Evolutionary conservation across 2,113 vertebrate species (phyloP).

Genomic region (Amphilophus citrinellus): DNA sequence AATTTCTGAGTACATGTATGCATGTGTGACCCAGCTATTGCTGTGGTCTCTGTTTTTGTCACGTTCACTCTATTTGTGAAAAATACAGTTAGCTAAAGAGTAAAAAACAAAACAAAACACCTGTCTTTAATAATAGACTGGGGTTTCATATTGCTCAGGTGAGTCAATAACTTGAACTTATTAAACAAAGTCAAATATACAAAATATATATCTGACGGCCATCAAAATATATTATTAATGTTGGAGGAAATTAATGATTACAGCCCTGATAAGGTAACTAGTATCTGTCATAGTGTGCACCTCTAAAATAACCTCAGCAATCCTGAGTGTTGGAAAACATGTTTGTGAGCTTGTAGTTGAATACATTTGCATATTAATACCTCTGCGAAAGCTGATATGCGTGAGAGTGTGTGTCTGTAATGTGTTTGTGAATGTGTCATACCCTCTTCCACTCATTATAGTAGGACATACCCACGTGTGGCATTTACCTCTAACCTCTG

Average conservation of each 20-base stretch:
- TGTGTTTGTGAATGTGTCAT: constrained; percentile 39
- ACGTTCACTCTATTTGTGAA: neutral
- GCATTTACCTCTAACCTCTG: constrained; percentile 81
- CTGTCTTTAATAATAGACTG: constrained; percentile 20
- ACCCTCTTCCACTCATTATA: constrained; percentile 70
- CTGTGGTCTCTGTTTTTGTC: neutral
- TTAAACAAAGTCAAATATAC: constrained; percentile 41
- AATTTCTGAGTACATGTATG: neutral
- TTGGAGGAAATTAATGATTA: constrained; percentile 64
- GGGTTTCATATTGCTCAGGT: constrained; percentile 31
- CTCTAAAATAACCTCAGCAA: constrained; percentile 12
- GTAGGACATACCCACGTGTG: constrained; percentile 64
- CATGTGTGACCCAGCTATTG: neutral
- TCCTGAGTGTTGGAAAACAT: constrained; percentile 21
- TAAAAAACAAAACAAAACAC: neutral
- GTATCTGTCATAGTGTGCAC: constrained; percentile 12
- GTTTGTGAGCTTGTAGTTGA: constrained; percentile 11
- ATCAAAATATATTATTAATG: constrained; percentile 48
- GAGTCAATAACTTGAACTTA: constrained; percentile 46
- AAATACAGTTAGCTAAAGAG: neutral
- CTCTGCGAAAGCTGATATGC: neutral
- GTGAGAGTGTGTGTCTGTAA: constrained; percentile 6
- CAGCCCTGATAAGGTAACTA: constrained; percentile 40
- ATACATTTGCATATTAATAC: constrained; percentile 48
- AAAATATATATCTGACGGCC: constrained; percentile 23